These are phyloP conservation scores for Ciconia stormi DNA, from an alignment of 2,113 vertebrate genomes.

Conservation along the genomic window DNA sequence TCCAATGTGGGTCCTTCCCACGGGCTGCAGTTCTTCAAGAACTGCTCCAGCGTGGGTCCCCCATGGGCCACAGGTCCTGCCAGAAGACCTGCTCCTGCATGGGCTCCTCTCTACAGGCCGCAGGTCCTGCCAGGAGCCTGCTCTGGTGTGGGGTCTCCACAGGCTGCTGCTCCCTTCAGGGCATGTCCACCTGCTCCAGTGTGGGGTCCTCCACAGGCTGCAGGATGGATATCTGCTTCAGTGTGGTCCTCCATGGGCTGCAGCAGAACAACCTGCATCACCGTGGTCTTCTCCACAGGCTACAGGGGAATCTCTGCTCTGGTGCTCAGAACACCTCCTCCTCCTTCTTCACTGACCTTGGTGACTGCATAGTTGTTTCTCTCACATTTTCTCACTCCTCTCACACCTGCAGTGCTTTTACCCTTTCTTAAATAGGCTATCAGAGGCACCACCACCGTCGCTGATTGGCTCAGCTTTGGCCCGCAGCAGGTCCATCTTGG, in stretches of 20 bases:
- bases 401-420: neutral
- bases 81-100: neutral
- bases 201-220: neutral
- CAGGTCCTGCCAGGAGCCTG: neutral
- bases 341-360: neutral
- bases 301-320: neutral
- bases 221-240: neutral
- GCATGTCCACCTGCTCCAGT: neutral
- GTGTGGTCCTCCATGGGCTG: neutral
- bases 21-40: neutral
- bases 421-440: neutral
- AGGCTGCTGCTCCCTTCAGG: neutral
- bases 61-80: neutral
- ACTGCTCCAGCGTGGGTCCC: neutral
- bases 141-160: neutral
- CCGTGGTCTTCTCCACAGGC: neutral
- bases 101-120: neutral
- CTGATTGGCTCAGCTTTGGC: neutral
- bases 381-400: neutral
- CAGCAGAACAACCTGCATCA: neutral
- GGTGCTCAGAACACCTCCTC: neutral
- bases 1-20: neutral
- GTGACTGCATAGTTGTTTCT: neutral
- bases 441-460: neutral
- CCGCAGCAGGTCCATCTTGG: neutral